Evolutionary conservation across 2,888 invertebrate species (phyloP).

Genomic region (Drosophila longiperda): DNA sequence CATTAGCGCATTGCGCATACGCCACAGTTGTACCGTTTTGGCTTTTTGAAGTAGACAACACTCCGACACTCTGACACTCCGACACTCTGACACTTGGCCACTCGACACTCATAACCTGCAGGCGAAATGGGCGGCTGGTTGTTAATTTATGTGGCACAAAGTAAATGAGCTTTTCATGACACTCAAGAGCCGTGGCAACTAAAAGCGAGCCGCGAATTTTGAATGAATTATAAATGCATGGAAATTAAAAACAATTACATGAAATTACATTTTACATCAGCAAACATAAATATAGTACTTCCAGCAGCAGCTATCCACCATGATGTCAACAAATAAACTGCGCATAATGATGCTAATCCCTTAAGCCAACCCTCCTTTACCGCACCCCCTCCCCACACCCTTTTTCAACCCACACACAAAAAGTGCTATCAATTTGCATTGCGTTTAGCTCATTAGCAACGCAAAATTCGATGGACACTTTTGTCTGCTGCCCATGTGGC

Average conservation of each 20-base stretch:
- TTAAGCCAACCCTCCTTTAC: constrained; percentile 54
- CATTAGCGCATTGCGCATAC: constrained; percentile 65
- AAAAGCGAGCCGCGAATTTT: constrained; percentile 50
- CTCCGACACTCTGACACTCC: constrained; percentile 1
- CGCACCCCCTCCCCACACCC: neutral
- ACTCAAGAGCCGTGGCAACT: constrained; percentile 54
- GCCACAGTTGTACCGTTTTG: constrained; percentile 30
- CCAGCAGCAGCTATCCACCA: constrained; percentile 6
- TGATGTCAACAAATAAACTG: constrained; percentile 66
- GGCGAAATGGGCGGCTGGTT: constrained; percentile 40
- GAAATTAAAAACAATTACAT: constrained; percentile 78
- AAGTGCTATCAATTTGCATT: constrained; percentile 74
- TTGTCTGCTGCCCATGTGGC: constrained; percentile 39
- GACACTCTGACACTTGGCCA: constrained; percentile 15
- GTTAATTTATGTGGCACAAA: constrained; percentile 66
- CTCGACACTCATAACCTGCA: constrained; percentile 40
- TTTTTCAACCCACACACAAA: constrained; percentile 31
- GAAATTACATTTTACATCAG: constrained; percentile 59
- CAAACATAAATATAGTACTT: constrained; percentile 28
- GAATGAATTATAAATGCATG: constrained; percentile 73
- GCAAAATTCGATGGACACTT: constrained; percentile 59
- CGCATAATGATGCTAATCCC: constrained; percentile 76
- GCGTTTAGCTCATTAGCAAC: constrained; percentile 74
- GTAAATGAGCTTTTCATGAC: constrained; percentile 71
- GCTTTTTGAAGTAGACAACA: constrained; percentile 58